These are phyloP conservation scores for Aptenodytes patagonicus DNA, from an alignment of 2,113 vertebrate genomes.

Conservation along the genomic window DNA sequence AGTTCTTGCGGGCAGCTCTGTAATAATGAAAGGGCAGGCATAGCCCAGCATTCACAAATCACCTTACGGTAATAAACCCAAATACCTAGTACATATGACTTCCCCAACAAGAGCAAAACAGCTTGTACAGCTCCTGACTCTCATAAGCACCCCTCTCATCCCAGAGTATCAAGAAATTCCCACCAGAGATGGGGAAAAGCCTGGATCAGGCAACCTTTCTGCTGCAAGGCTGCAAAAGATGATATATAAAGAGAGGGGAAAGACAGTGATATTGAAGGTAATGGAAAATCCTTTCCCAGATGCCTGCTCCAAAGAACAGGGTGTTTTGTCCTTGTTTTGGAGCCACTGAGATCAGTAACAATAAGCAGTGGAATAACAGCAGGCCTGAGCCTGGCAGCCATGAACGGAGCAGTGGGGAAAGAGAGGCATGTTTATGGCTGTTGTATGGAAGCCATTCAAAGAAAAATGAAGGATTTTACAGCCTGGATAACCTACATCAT, in stretches of 20 bases:
- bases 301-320: neutral
- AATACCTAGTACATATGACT: neutral
- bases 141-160: neutral
- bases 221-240: neutral
- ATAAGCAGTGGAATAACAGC: neutral
- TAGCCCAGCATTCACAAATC: neutral
- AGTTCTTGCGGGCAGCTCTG: neutral
- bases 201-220: neutral
- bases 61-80: neutral
- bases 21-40: neutral
- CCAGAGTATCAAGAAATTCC: neutral
- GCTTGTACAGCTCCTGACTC: neutral
- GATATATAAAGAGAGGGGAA: neutral
- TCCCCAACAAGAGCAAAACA: neutral
- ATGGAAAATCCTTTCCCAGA: neutral
- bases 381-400: neutral
- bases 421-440: neutral
- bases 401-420: neutral
- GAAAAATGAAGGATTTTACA: neutral
- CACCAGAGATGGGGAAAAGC: neutral
- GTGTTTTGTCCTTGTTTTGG: neutral
- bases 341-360: neutral
- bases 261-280: neutral
- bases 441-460: neutral
- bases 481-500: neutral